Base-by-base conservation (phyloP, 2,888 invertebrate genomes). In the Drosophila paranaensis region DNA sequence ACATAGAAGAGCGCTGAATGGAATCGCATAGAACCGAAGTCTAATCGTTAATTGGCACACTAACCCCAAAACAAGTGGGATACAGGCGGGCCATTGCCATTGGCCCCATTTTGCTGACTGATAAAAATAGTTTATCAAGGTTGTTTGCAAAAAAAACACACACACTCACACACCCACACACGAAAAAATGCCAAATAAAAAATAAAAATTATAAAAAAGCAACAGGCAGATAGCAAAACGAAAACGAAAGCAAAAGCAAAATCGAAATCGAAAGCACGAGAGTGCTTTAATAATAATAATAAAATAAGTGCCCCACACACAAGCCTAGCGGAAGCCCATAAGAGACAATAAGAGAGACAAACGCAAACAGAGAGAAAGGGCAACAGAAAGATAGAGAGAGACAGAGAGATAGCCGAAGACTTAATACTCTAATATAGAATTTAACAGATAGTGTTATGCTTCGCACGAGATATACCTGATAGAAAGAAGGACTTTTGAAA, bases 71-170 rank as follows among this genome's bases (percentile, higher is more conserved):
- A 45, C 60, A 77, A 70, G 64, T 65, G 77, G 69, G 68, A 68
- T 60, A 54, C 60, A 45, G 42, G 66, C 57, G 10, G 42, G 46
- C 73, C 20, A 50, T 62, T 89, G 82, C 82, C 89, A 88, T 85
- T 89, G 88, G 89, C 90, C 83, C 60, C 89, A 81, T 87, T 89
- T 62, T 60, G 43, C 70, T 74, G 65, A 60, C 88, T 88, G 85
- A 89, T 89, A 85, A 84, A 89, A 89, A 85, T 89, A 85, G 85
- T 85, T 85, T 87, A 89, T 83, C 89, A 85, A 85, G 88, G 90
- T 89, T 89, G 58, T 79, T 77, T 54, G 79, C 79, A 60, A 74
- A 84, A 79, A 89, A 79, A 74, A 37, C 8, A 8, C 14, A 14
- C 8, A 43, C 25, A n/a, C 9, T 9, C 46, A 27, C 9, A 27